phyloP scores from a whole-genome alignment of 1,140 invertebrate species.

The Brachionus angularis region DNA sequence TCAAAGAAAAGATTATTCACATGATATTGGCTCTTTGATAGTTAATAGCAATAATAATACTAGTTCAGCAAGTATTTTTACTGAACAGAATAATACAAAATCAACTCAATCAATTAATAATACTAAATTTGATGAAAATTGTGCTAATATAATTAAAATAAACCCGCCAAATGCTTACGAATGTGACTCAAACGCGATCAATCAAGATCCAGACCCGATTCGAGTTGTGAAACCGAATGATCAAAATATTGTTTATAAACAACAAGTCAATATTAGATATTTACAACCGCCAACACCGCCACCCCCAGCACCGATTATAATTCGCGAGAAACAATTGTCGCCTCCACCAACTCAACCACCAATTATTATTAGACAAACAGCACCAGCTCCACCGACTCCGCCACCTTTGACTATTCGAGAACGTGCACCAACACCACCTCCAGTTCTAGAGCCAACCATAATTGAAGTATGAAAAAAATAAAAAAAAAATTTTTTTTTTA shows the following conservation, averaged over 20 bases:
- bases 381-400: constrained; percentile 17
- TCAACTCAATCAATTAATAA: not conserved
- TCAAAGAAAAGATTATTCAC: constrained; percentile 24
- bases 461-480: constrained; percentile 33
- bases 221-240: constrained; percentile 12
- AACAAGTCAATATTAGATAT: constrained; percentile 36
- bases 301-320: constrained; percentile 42
- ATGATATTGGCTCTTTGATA: not conserved
- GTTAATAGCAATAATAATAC: too few species aligned
- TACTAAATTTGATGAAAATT: not conserved
- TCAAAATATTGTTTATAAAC: constrained; percentile 43
- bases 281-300: constrained; percentile 42
- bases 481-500: not conserved
- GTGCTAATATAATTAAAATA: not conserved
- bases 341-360: constrained; percentile 35
- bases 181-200: not conserved
- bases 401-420: constrained; percentile 38
- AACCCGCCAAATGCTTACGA: not conserved
- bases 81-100: too few species aligned
- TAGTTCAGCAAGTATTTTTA: too few species aligned
- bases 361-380: constrained; percentile 38
- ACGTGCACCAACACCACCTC: constrained; percentile 33
- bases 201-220: constrained; percentile 34
- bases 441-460: constrained; percentile 22
- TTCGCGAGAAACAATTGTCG: constrained; percentile 22